Evolutionary conservation across 2,113 vertebrate species (phyloP).

Genomic region (Myiopsitta monachus): DNA sequence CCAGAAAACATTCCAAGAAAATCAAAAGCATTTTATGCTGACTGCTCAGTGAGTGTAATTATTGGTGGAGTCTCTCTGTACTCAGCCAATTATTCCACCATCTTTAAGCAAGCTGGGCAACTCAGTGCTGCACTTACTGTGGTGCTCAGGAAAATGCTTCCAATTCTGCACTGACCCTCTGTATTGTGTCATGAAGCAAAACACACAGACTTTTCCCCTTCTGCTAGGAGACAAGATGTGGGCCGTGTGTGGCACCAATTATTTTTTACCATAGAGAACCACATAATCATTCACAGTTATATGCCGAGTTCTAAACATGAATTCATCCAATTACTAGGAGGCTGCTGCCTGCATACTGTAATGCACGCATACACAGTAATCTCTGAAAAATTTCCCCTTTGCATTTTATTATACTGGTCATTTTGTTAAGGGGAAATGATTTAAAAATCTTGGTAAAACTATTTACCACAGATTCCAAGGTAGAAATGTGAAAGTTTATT

Average conservation of each 20-base stretch:
- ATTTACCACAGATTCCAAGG: background rate
- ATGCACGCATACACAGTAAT: background rate
- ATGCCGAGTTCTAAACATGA: background rate
- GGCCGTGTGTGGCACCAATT: background rate
- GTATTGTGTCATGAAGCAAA: fast-evolving
- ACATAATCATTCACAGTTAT: background rate
- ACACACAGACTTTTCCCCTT: background rate
- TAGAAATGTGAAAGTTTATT: background rate
- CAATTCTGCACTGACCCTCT: background rate
- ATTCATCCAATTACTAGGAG: background rate
- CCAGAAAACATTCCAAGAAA: background rate
- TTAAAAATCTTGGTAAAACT: background rate
- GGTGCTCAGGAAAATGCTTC: background rate
- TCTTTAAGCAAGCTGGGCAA: background rate
- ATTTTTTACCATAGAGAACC: background rate
- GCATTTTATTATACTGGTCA: background rate
- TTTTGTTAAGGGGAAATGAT: background rate
- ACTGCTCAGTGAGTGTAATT: background rate
- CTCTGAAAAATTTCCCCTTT: background rate
- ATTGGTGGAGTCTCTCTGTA: background rate
- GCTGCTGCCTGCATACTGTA: background rate
- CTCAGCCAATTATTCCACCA: background rate
- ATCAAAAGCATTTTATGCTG: background rate
- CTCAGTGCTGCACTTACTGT: background rate
- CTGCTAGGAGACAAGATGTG: background rate